Conservation (phyloP, 2,113 vertebrate genomes). For the Rostratula benghalensis region DNA sequence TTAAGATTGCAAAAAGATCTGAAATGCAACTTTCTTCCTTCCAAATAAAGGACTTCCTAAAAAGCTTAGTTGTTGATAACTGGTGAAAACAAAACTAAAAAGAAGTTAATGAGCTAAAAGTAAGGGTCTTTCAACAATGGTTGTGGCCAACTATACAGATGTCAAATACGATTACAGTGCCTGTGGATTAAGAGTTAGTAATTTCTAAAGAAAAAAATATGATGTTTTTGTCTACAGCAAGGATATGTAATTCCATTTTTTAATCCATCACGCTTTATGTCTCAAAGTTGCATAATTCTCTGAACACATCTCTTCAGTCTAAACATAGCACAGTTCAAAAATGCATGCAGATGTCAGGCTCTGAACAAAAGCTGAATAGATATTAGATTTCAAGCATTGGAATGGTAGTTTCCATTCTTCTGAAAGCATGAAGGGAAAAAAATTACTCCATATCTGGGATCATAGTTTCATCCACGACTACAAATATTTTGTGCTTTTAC, state of each 20-base stretch:
- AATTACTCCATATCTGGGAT: not conserved
- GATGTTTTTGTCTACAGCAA: not conserved
- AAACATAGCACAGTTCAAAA: not conserved
- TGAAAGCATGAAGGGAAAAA: not conserved
- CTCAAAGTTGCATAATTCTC: not conserved
- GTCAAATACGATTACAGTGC: not conserved
- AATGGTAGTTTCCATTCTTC: not conserved
- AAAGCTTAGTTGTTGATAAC: not conserved
- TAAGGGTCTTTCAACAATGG: not conserved
- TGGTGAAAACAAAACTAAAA: not conserved
- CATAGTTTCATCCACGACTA: not conserved
- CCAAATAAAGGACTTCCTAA: not conserved
- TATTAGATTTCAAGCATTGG: not conserved
- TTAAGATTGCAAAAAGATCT: not conserved
- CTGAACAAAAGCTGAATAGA: not conserved
- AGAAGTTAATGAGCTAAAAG: not conserved
- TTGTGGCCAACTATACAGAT: not conserved
- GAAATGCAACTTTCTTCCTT: not conserved
- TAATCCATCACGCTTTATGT: not conserved
- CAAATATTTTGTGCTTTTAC: not conserved
- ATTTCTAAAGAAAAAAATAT: not conserved
- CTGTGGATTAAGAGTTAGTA: not conserved
- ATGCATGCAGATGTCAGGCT: not conserved
- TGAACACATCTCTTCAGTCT: not conserved
- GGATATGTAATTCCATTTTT: not conserved